Base-by-base conservation (phyloP, 2,888 invertebrate species). In the Hydrotaea cyrtoneurina region DNA sequence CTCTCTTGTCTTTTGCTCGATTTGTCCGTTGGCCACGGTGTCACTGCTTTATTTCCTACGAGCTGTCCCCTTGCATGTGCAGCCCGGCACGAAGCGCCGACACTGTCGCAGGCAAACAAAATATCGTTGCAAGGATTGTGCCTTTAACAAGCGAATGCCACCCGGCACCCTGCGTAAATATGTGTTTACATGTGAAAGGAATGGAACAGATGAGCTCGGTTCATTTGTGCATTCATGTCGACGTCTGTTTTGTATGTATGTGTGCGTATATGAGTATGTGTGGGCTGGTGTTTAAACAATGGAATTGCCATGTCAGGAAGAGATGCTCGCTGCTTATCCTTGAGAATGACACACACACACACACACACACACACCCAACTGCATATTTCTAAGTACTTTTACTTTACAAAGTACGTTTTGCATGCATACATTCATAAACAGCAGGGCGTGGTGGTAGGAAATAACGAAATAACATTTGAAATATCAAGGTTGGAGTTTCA, bases 221-320 rank as follows among this genome's bases (percentile, higher is more conserved):
- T 43, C 43, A 43, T 43, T 43, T 10, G 43, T 15, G 15, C 50
- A 31, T 31, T 43, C 43, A 43, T 31, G 31, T 31, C 31, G n/a
- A n/a, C n/a, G n/a, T n/a, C n/a, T n/a, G n/a, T n/a, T 31, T 31
- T n/a, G 50, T n/a, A 50, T 50, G n/a, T 1, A 50, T n/a, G 50
- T n/a, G 31, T n/a, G 39, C 39, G n/a, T 31, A 7, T 2, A 7
- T 5, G 50, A 15, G 7, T 31, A 66, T 26, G 73, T 64, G 66
- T 39, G 69, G 55, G 19, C 11, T 50, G 10, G 39, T 69, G 43
- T 73, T 83, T 82, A 62, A 79, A 83, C 83, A 83, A 83, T 80
- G 74, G 73, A 83, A 83, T 73, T 83, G 77, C 83, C 72, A 80
- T 83, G 83, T 83, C 83, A 83, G 83, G 83, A 80, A 83, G 83